Evolutionary conservation across 2,113 vertebrate species (phyloP).

Genomic region (Meles meles): DNA sequence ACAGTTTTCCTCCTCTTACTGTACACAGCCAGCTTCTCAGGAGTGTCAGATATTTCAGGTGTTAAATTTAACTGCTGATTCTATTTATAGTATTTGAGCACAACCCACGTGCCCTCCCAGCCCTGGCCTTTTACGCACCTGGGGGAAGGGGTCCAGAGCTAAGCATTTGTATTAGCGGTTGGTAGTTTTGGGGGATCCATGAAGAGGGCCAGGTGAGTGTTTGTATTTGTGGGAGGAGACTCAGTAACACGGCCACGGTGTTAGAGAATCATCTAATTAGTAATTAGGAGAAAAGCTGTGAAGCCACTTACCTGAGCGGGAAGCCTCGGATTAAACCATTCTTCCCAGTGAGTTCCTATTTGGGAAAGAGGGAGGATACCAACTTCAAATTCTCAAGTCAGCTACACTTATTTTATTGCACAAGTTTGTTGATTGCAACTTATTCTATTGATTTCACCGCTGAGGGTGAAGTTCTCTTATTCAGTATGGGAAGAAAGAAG

Average conservation of each 20-base stretch:
- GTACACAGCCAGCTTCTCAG: background rate
- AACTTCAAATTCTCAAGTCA: background rate
- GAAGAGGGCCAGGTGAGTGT: background rate
- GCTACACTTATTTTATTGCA: background rate
- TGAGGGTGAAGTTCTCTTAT: rapidly evolving
- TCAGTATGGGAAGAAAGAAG: background rate
- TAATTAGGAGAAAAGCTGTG: background rate
- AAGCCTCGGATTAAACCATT: background rate
- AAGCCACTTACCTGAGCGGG: conserved; percentile 8
- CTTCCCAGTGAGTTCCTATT: background rate
- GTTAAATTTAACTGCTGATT: background rate
- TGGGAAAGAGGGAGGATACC: rapidly evolving
- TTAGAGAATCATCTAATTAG: background rate
- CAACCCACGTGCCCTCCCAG: background rate
- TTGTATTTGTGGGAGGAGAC: background rate
- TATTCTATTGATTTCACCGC: rapidly evolving
- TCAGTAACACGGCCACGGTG: no score
- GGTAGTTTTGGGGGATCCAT: background rate
- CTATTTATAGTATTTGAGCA: background rate
- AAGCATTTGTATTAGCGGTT: background rate
- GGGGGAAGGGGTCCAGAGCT: background rate
- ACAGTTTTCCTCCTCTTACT: background rate
- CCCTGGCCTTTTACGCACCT: background rate
- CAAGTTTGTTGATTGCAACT: rapidly evolving
- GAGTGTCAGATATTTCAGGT: background rate